Base-by-base conservation (phyloP, 92 coral and sea anemone genomes). In the Phymanthus crucifer region DNA sequence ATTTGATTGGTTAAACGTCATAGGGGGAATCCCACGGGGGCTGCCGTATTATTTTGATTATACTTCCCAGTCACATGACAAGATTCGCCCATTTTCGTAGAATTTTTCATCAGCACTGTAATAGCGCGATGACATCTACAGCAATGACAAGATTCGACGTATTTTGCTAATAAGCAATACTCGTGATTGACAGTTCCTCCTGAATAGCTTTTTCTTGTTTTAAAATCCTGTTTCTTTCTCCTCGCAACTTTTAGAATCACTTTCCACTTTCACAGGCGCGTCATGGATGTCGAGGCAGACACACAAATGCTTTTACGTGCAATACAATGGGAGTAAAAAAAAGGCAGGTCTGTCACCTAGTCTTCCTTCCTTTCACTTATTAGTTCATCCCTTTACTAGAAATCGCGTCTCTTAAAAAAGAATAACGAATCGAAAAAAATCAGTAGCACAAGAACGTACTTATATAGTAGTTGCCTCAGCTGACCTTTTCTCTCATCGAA, bases 1-100 rank as follows among this genome's bases (percentile, higher is more conserved):
- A 56, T 76, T 40, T 57, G 80, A 76, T 76, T 76, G 80, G 80
- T 9, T 57, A 29, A 18, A 61, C 35, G 21, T 61, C 68, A 27
- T 18, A 61, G 68, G 68, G 68, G 68, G 68, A 61, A 29, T 61
- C 68, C 68, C 68, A 19, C 7, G 16, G 40, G 35, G 24, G 45
- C 73, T n/a, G 10, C 11, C 17, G 33, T 56, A 31, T 76, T 37
- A 57, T 54, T 54, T 54, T 72, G 35, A 34, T 2, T 12, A 24
- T 27, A 1, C 36, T 17, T 6, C 29, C 13, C 0, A 61, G 34
- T 61, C 68, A 61, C 68, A 61, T 61, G 68, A 61, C 13, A 24
- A 29, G 12, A 2, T 19, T 14, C 16, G 21, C 21, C 58, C 58
- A 14, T 50, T 50, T 14, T 54, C 64, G 64, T 27, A 23, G 31